phyloP scores from a whole-genome alignment of 2,113 vertebrate species.

The Arvicanthis niloticus region DNA sequence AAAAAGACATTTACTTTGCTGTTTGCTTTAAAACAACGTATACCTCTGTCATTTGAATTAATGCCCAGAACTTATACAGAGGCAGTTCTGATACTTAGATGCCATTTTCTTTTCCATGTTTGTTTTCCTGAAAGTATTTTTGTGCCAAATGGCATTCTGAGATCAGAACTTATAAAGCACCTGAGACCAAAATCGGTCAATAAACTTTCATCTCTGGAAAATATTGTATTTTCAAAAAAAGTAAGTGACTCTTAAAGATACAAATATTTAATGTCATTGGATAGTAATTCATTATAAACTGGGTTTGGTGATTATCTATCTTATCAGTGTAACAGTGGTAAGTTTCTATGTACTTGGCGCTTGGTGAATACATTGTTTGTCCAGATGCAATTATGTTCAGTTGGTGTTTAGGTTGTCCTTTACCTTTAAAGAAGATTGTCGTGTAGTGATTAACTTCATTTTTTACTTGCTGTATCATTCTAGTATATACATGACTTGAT shows the following conservation, averaged over 20 bases:
- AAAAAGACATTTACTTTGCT: neutral
- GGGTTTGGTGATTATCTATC: neutral
- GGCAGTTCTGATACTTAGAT: neutral
- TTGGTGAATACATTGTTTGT: neutral
- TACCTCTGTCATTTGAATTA: constrained; percentile 45
- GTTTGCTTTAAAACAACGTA: constrained; percentile 37
- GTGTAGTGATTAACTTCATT: neutral
- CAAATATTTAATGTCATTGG: constrained; percentile 21
- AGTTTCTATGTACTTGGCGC: neutral
- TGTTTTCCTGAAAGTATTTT: neutral
- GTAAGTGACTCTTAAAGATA: constrained; percentile 31
- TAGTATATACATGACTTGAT: constrained; percentile 45
- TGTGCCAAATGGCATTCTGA: constrained; percentile 16
- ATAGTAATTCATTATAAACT: neutral
- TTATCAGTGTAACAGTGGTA: neutral
- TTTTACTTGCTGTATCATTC: constrained; percentile 17
- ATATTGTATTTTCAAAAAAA: neutral
- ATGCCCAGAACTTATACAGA: constrained; percentile 13
- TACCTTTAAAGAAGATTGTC: neutral
- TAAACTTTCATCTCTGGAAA: constrained; percentile 36
- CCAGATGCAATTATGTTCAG: neutral
- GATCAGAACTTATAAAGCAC: constrained; percentile 13
- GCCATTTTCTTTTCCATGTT: neutral
- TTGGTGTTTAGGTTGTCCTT: neutral
- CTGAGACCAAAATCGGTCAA: constrained; percentile 4